Evolutionary conservation across 2,113 vertebrate species (phyloP).

Genomic region (Pyxicephalus adspersus): DNA sequence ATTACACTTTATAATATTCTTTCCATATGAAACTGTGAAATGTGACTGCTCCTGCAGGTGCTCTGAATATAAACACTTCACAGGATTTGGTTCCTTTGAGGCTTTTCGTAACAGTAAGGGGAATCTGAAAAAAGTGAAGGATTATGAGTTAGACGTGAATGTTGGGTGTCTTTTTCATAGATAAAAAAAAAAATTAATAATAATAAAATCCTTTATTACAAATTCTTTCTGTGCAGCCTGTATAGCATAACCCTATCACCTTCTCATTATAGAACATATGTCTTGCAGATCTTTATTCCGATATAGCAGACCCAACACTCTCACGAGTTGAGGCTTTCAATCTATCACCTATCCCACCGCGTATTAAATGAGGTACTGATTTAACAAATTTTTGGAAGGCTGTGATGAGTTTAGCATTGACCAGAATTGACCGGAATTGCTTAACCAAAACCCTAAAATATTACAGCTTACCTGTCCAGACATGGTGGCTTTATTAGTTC

Average conservation of each 20-base stretch:
- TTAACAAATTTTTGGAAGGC: too few relatives aligned
- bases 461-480: too few relatives aligned
- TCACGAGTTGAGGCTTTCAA: too few relatives aligned
- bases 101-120: not conserved
- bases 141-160: not conserved
- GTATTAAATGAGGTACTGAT: too few relatives aligned
- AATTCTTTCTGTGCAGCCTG: not conserved
- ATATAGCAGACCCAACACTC: too few relatives aligned
- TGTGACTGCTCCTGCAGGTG: constrained; percentile 18
- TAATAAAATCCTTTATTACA: constrained; percentile 4
- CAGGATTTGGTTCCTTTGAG: not conserved
- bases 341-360: too few relatives aligned
- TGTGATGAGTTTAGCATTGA: too few relatives aligned
- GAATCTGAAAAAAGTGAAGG: not conserved
- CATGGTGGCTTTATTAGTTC: too few relatives aligned
- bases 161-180: not conserved
- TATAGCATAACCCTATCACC: not conserved
- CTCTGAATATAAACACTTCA: constrained; percentile 14
- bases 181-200: not conserved
- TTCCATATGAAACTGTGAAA: constrained; percentile 27
- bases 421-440: too few relatives aligned
- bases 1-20: constrained; percentile 36
- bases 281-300: too few relatives aligned
- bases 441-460: too few relatives aligned
- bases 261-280: too few relatives aligned